Conservation (phyloP, 2,888 invertebrate genomes). For the Pristionchus entomophagus region DNA sequence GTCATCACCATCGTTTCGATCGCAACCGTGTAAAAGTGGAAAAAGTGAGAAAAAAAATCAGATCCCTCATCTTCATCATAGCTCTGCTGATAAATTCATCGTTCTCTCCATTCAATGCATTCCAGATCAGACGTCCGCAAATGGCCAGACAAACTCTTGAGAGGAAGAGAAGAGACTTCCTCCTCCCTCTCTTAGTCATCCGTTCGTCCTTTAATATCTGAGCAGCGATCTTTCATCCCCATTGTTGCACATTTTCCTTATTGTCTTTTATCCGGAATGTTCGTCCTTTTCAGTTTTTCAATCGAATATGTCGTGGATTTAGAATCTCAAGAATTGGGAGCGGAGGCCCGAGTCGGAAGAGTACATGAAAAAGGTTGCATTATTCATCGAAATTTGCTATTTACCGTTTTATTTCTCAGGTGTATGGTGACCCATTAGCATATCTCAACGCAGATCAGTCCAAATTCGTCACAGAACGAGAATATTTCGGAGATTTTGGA, state of each 20-base stretch:
- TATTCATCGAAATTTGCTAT: too few relatives aligned
- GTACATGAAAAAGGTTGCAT: conserved; percentile 67
- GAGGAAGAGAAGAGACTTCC: neutral
- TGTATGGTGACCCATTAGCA: conserved; percentile 70
- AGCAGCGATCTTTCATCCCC: neutral
- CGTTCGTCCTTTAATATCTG: too few relatives aligned
- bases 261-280: too few relatives aligned
- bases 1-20: too few relatives aligned
- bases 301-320: conserved; percentile 68
- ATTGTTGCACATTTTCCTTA: neutral
- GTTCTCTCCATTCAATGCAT: conserved; percentile 21
- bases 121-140: neutral
- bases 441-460: conserved; percentile 63
- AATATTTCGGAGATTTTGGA: conserved; percentile 70
- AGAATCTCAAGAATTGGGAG: conserved; percentile 70
- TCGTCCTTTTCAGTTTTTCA: too few relatives aligned
- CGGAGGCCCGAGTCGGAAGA: conserved; percentile 65
- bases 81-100: too few relatives aligned
- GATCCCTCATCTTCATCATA: too few relatives aligned
- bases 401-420: too few relatives aligned
- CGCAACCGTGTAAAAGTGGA: too few relatives aligned
- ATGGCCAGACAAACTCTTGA: neutral
- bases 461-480: conserved; percentile 71
- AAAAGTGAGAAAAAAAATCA: too few relatives aligned
- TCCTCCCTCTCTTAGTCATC: neutral